A percentile compares a stretch with the other conserved stretches of the same genome.
Conservation (phyloP, 1,140 invertebrate species). For the Papilio aristodemus region DNA sequence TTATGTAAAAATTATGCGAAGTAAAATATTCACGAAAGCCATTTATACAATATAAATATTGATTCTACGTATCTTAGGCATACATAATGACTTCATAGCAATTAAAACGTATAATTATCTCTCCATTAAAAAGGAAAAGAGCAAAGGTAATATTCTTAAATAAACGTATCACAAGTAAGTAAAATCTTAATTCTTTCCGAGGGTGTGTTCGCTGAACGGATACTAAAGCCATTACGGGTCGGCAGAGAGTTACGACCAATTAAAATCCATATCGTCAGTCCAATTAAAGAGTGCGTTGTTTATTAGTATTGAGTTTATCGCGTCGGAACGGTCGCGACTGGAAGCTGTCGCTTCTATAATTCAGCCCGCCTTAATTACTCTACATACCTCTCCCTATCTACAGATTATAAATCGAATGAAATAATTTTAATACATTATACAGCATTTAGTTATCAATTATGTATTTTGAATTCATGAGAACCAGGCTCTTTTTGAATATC, state of each 20-base stretch:
- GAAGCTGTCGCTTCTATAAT: constrained; percentile 2
- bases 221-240: constrained; percentile 53
- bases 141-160: background rate
- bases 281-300: constrained; percentile 72
- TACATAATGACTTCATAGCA: constrained; percentile 8
- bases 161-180: constrained; percentile 38
- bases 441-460: background rate
- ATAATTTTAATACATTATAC: constrained; percentile 2
- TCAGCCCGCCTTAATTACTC: constrained; percentile 4
- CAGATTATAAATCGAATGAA: background rate
- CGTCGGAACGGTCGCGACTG: constrained; percentile 42
- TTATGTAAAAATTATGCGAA: background rate
- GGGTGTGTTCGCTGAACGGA: constrained; percentile 54
- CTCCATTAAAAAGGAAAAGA: background rate
- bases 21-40: background rate
- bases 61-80: constrained; percentile 6
- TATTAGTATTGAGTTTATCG: constrained; percentile 70
- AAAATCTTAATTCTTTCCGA: constrained; percentile 60
- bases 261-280: constrained; percentile 73
- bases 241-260: constrained; percentile 69
- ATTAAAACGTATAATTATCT: constrained; percentile 9
- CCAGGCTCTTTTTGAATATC: too few relatives aligned
- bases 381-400: background rate
- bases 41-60: constrained; percentile 13
- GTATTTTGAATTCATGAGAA: too few relatives aligned